A percentile compares a stretch with the other conserved stretches of the same genome.
Conservation (phyloP, 2,113 vertebrate genomes). For the Chaetodon auriga region DNA sequence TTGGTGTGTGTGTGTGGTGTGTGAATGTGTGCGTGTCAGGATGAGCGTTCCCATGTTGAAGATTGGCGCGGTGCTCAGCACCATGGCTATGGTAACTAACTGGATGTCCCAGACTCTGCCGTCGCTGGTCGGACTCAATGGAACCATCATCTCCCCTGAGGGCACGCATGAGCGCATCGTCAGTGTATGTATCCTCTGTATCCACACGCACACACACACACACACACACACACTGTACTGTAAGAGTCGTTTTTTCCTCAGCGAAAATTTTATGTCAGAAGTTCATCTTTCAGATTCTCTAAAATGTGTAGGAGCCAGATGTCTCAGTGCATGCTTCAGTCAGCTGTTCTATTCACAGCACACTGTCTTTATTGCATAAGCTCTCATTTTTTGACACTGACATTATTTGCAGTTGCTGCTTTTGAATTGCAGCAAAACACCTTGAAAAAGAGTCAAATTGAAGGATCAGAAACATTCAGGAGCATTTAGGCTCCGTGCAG, state of each 20-base stretch:
- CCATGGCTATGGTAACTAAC: constrained; percentile 96
- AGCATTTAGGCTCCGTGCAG: constrained; percentile 9
- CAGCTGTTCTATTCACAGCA: constrained; percentile 18
- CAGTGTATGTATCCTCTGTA: constrained; percentile 77
- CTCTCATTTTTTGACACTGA: neutral
- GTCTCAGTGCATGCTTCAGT: constrained; percentile 7
- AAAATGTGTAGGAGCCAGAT: neutral
- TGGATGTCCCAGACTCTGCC: constrained; percentile 98
- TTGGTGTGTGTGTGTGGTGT: constrained; percentile 17
- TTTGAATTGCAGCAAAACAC: neutral
- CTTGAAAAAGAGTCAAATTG: neutral
- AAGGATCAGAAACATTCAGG: neutral
- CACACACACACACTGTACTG: neutral
- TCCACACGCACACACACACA: constrained; percentile 6
- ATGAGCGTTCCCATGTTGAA: constrained; percentile 94
- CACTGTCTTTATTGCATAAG: constrained; percentile 3
- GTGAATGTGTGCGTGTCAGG: constrained; percentile 62
- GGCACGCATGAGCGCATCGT: constrained; percentile 82
- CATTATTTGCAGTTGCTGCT: neutral
- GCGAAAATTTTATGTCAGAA: constrained; percentile 7
- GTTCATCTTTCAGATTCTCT: neutral
- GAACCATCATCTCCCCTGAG: constrained; percentile 79
- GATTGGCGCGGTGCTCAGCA: constrained; percentile 94
- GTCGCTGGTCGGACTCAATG: constrained; percentile 92
- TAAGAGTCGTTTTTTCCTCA: neutral